A percentile compares a stretch with the other conserved stretches of the same genome.
These are phyloP conservation scores for Cichlasoma orientale DNA, from an alignment of 2,797 vertebrate species.

Conservation along the genomic window DNA sequence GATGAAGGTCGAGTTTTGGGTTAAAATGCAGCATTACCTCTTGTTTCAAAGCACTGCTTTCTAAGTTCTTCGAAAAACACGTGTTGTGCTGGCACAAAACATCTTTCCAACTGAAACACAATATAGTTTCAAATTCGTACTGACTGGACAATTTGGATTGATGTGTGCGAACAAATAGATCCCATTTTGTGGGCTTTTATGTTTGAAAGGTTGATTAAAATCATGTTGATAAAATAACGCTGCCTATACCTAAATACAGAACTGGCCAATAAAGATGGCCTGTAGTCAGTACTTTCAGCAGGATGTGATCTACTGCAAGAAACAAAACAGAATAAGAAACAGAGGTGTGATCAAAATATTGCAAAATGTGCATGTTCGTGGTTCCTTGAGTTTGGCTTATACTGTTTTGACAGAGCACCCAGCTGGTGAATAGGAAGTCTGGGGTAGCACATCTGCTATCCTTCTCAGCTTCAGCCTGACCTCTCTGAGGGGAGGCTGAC, in stretches of 20 bases:
- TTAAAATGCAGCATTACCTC: too few species aligned
- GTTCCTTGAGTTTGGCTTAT: constrained; percentile 48
- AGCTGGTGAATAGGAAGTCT: constrained; percentile 58
- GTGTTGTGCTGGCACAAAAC: too few species aligned
- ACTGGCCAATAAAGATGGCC: not conserved
- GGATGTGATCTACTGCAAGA: not conserved
- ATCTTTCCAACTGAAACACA: too few species aligned
- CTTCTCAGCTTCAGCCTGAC: constrained; percentile 64
- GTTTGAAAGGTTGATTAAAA: constrained; percentile 15
- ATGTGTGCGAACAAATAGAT: too few species aligned
- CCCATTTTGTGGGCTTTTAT: not conserved
- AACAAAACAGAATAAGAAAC: not conserved
- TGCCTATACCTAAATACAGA: constrained; percentile 14
- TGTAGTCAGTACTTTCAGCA: not conserved
- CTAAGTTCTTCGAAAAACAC: too few species aligned
- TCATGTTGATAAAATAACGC: not conserved
- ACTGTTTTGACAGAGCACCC: constrained; percentile 58
- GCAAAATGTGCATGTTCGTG: constrained; percentile 17
- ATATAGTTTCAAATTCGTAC: too few species aligned
- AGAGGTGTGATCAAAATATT: not conserved
- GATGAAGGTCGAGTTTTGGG: too few species aligned
- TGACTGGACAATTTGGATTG: too few species aligned
- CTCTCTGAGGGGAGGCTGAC: constrained; percentile 55
- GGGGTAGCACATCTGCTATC: constrained; percentile 59
- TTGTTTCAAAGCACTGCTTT: too few species aligned